Base-by-base conservation (phyloP, 2,888 invertebrate genomes). In the Suillia variegata region DNA sequence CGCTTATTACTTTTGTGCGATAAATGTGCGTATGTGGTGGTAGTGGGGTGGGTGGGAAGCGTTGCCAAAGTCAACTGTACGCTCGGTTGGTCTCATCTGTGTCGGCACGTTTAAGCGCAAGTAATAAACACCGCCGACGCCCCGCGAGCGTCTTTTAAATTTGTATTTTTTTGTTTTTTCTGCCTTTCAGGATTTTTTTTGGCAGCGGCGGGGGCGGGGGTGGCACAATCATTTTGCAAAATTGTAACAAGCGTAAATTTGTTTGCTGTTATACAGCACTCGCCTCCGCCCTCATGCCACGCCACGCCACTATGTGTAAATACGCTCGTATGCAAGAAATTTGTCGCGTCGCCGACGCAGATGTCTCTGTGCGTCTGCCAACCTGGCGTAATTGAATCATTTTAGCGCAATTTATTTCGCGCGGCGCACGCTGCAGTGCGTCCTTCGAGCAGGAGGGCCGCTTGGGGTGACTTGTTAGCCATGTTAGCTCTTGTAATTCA, bases 1-100 rank as follows among this genome's bases (percentile, higher is more conserved):
- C 70, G 67, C 68, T 73, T 72, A 74, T 74, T 74, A 75, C 71
- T 67, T 71, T 64, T 53, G 50, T n/a, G 38, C 38, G 4, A 13
- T n/a, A 38, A 31, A 6, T 31, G 31, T 12, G 31, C 12, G 31
- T 31, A 12, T 38, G n/a, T 45, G 20, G 45, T 45, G 45, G 45
- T 6, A 5, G 3, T 5, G 45, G 45, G 18, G 18, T 5, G 45
- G 20, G 45, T 4, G 6, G n/a, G n/a, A n/a, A n/a, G n/a, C n/a
- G n/a, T n/a, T n/a, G n/a, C n/a, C n/a, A n/a, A n/a, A n/a, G n/a
- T n/a, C n/a, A n/a, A n/a, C n/a, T n/a, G n/a, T n/a, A n/a, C n/a
- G n/a, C n/a, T n/a, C n/a, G n/a, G n/a, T n/a, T 45, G 45, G 45
- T 18, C 45, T 18, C 45, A 45, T 17, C 45, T 45, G 45, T 13